Evolutionary conservation across 2,797 vertebrate genomes (phyloP), one percentile per base, ranked within the genome.

Genomic region (Cirrhinus molitorella): DNA sequence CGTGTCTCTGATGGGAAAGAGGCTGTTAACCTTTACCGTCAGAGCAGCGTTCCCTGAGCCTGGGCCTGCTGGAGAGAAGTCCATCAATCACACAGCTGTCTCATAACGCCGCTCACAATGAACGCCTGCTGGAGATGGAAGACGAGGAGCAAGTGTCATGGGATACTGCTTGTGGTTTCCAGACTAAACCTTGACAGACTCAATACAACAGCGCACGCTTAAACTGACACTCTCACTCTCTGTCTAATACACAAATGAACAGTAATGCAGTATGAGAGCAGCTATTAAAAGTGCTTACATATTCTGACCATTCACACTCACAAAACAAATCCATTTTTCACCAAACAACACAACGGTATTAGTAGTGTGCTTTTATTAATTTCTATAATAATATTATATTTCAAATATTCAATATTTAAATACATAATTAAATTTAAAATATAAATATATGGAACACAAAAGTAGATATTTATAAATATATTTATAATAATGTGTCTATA

Each of bases 21-120:
- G 72, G 61, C 83, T 75, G 77, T 81, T 85, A 85, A 85, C 83
- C 83, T 85, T 80, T 80, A 65, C 78, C 63, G 61, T 79, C 70
- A 81, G 78, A 81, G 79, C 71, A 66, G 59, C 49, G 14, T 67
- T 67, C 70, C 47, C 61, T 9, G 68, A 73, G 37, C 37, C 49
- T 47, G 23, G 71, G 40, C 68, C 70, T 80, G 59, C 37, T 47
- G 61, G 79, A 81, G 49, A 68, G 78, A 59, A 74, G 78, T 80
- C 70, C 71, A 85, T 85, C 83, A 85, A 85, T 85, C 83, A 85
- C 68, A 61, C 6, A 51, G 40, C 55, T 47, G 80, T 73, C 70
- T 81, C 68, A 81, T 63, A 81, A 81, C 13, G 3, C 53, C 28
- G 28, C 21, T 72, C 68, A 45, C 43, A 31, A 25, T 63, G 57